Conservation (phyloP, 1,140 invertebrate species). For the Cardiocondyla obscurior region DNA sequence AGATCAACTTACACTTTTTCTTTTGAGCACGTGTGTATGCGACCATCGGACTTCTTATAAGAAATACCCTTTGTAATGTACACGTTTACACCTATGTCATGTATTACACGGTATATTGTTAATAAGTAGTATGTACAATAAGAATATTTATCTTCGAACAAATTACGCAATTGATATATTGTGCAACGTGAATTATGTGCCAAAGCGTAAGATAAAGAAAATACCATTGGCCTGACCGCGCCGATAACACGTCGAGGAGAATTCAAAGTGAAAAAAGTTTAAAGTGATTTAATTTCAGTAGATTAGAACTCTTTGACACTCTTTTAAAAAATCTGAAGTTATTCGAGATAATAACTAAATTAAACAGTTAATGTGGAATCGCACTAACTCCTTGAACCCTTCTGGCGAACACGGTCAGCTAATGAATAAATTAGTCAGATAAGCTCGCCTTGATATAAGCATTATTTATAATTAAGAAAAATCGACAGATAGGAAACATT, state of each 20-base stretch:
- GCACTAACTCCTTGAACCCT: neutral
- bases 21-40: neutral
- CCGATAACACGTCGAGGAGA: neutral
- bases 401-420: constrained; percentile 21
- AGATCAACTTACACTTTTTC: neutral
- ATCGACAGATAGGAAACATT: neutral
- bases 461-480: constrained; percentile 53
- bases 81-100: constrained; percentile 48
- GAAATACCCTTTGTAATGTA: constrained; percentile 45
- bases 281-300: neutral
- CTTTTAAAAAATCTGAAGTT: neutral
- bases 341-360: neutral
- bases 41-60: constrained; percentile 35
- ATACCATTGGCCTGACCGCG: constrained; percentile 29
- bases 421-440: constrained; percentile 47
- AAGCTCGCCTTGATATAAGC: constrained; percentile 65
- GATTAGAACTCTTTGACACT: neutral
- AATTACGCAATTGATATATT: constrained; percentile 67
- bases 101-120: constrained; percentile 22
- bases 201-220: constrained; percentile 71
- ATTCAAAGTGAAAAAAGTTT: neutral
- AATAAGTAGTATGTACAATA: constrained; percentile 14
- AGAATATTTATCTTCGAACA: constrained; percentile 34
- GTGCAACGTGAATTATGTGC: constrained; percentile 76
- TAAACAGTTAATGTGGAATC: neutral